Evolutionary conservation across 2,888 invertebrate species (phyloP).

Genomic region (Eustalomyia histrio): DNA sequence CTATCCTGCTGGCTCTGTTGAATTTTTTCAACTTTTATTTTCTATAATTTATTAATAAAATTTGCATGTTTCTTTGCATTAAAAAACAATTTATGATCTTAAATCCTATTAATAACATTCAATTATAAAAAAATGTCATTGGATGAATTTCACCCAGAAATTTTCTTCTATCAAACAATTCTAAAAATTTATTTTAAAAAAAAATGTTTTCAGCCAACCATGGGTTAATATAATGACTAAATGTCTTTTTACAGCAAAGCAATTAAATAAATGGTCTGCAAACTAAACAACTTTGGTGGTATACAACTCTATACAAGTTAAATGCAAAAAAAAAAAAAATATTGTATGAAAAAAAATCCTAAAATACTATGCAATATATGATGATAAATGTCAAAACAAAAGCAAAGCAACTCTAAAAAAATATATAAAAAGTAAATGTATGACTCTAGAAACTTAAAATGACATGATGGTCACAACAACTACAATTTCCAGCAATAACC

Average conservation of each 20-base stretch:
- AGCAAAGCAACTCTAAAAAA: constrained; percentile 27
- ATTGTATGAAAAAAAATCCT: neutral
- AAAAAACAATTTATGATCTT: too few species aligned
- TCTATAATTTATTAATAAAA: too few species aligned
- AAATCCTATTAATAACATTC: too few species aligned
- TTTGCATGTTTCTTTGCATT: too few species aligned
- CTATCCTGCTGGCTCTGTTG: too few species aligned
- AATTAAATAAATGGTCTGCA: constrained; percentile 64
- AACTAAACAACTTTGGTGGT: constrained; percentile 64
- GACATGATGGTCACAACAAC: constrained; percentile 60
- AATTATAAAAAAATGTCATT: too few species aligned
- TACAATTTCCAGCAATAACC: constrained; percentile 6
- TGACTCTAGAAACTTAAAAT: constrained; percentile 43
- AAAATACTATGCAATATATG: constrained; percentile 12
- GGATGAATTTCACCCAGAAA: too few species aligned
- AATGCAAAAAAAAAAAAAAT: neutral
- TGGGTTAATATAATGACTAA: neutral
- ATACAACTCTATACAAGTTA: constrained; percentile 6
- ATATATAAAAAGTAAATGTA: constrained; percentile 49
- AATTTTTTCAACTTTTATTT: too few species aligned
- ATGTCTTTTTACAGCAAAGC: neutral
- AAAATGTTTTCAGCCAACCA: too few species aligned
- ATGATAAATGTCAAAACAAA: constrained; percentile 52
- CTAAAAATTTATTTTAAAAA: too few species aligned
- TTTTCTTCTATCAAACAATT: too few species aligned